Evolutionary conservation across 1,140 invertebrate species (phyloP).

Genomic region (Tetraneura akinire): DNA sequence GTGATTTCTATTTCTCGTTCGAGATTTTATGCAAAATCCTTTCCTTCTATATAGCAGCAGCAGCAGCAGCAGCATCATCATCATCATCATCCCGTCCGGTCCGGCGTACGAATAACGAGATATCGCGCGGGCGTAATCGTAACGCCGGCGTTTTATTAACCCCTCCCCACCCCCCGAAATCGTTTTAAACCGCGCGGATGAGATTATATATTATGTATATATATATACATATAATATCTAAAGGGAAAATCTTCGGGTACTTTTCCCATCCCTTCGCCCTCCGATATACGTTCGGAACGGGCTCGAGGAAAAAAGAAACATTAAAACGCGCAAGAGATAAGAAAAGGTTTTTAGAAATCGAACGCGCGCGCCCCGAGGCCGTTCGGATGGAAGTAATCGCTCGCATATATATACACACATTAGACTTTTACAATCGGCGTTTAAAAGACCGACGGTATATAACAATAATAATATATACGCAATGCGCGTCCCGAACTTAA

Average conservation of each 20-base stretch:
- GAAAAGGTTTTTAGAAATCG: slow-evolving; percentile 5
- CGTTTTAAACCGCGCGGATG: not conserved
- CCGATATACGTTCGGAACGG: too few species aligned
- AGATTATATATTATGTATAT: not conserved
- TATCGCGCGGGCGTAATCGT: not conserved
- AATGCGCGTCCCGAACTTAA: too few species aligned
- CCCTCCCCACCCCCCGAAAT: too few species aligned
- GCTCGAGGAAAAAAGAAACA: not conserved
- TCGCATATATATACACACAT: not conserved
- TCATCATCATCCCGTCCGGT: too few species aligned
- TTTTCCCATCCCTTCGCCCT: not conserved
- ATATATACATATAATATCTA: too few species aligned
- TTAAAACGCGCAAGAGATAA: slow-evolving; percentile 15
- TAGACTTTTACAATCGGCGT: not conserved
- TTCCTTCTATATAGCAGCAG: not conserved
- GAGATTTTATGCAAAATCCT: not conserved
- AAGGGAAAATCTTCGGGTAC: not conserved
- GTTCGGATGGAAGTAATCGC: not conserved
- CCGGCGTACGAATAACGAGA: too few species aligned
- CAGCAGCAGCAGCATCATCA: too few species aligned
- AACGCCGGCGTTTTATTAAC: slow-evolving; percentile 13
- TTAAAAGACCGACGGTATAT: slow-evolving; percentile 10
- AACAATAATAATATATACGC: not conserved
- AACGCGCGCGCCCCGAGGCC: not conserved
- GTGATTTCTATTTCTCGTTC: not conserved